Conservation (phyloP, 1,140 invertebrate species). For the Meloidogyne exigua region DNA sequence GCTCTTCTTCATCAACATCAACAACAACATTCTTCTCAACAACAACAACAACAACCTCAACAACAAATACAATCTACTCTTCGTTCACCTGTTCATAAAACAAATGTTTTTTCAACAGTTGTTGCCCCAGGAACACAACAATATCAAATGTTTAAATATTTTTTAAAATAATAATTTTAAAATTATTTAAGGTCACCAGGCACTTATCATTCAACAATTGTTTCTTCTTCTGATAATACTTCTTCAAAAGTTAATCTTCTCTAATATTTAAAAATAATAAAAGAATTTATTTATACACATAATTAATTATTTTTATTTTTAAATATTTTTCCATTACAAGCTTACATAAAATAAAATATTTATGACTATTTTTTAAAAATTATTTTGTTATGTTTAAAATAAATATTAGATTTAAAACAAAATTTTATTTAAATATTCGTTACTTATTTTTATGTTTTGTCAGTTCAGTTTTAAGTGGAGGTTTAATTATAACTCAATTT, state of each 20-base stretch:
- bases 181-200: neutral
- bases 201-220: neutral
- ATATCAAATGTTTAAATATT: neutral
- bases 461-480: too few species aligned
- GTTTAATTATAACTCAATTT: too few species aligned
- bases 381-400: too few species aligned
- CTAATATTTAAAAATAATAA: neutral
- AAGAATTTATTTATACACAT: too few species aligned
- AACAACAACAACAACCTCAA: constrained; percentile 8
- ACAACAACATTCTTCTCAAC: constrained; percentile 8
- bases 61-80: neutral
- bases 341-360: too few species aligned
- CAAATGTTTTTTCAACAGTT: constrained; percentile 5
- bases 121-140: neutral
- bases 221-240: neutral
- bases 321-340: too few species aligned
- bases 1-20: constrained; percentile 43
- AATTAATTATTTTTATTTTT: too few species aligned
- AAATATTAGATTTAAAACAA: too few species aligned
- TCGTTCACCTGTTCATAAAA: neutral
- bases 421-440: too few species aligned
- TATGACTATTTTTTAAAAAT: too few species aligned
- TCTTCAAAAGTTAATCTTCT: neutral
- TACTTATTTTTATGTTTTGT: too few species aligned
- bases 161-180: neutral